Conservation (phyloP, 1,140 invertebrate species). For the Microplitis mediator region DNA sequence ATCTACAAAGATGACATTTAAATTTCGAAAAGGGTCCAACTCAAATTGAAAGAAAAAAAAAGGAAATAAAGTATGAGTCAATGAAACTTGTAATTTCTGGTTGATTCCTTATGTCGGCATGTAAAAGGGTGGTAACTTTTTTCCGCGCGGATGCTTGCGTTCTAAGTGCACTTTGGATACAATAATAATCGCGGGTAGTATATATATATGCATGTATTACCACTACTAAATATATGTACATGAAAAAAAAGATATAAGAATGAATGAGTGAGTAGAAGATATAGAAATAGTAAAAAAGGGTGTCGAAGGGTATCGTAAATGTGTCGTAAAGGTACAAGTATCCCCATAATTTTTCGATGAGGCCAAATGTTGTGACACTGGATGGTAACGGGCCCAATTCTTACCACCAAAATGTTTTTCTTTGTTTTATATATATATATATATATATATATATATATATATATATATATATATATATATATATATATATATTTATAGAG, state of each 20-base stretch:
- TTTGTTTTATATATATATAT: neutral
- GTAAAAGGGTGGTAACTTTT: neutral
- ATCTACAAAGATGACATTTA: neutral
- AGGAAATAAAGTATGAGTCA: slow-evolving; percentile 14
- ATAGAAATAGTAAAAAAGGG: slow-evolving; percentile 18
- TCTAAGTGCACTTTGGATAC: neutral
- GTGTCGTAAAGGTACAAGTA: slow-evolving; percentile 6
- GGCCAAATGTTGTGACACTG: slow-evolving; percentile 26
- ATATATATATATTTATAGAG: too few relatives aligned
- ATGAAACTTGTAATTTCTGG: slow-evolving; percentile 27
- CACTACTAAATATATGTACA: neutral
- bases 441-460: too few relatives aligned
- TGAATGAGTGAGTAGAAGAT: neutral
- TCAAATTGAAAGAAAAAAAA: neutral
- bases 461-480: too few relatives aligned
- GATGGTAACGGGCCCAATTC: slow-evolving; percentile 17
- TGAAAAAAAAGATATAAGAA: neutral
- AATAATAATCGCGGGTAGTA: neutral
- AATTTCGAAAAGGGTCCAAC: neutral
- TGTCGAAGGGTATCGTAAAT: slow-evolving; percentile 24
- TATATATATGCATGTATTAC: neutral
- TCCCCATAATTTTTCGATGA: slow-evolving; percentile 13
- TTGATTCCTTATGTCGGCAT: slow-evolving; percentile 15
- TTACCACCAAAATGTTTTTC: slow-evolving; percentile 13
- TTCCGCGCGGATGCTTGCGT: neutral